Evolutionary conservation across 2,888 invertebrate genomes (phyloP).

Genomic region (Dioctria linearis): DNA sequence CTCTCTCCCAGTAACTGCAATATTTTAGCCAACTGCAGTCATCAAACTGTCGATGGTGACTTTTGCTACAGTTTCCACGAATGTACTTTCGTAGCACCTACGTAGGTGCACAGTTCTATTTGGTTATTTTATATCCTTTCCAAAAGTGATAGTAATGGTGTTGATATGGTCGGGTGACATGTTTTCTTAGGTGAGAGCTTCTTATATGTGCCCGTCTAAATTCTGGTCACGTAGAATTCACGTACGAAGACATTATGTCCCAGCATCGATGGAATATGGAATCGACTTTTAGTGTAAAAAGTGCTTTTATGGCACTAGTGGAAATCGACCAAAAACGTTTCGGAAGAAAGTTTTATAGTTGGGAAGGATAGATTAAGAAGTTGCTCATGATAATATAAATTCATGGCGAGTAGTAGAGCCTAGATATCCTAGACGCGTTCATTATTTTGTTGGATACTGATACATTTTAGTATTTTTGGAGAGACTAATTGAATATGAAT

Average conservation of each 20-base stretch:
- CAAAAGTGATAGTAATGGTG: slow-evolving; percentile 27
- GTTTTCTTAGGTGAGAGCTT: background rate
- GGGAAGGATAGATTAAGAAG: background rate
- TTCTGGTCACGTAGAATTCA: slow-evolving; percentile 21
- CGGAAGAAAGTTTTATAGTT: slow-evolving; percentile 24
- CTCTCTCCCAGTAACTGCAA: background rate
- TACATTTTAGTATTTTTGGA: slow-evolving; percentile 1
- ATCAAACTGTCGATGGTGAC: slow-evolving; percentile 12
- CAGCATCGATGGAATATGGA: slow-evolving; percentile 37
- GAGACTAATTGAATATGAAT: slow-evolving; percentile 36
- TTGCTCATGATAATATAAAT: slow-evolving; percentile 38
- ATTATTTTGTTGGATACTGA: background rate
- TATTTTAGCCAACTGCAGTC: slow-evolving; percentile 2
- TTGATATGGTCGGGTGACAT: background rate
- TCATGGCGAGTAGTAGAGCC: slow-evolving; percentile 1
- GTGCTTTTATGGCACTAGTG: slow-evolving; percentile 21
- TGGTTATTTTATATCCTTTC: too few relatives aligned
- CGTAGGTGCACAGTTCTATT: too few relatives aligned
- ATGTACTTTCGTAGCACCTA: background rate
- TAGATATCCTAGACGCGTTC: slow-evolving; percentile 21
- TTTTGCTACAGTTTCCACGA: background rate
- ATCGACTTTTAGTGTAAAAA: slow-evolving; percentile 38
- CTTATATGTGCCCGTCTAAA: background rate
- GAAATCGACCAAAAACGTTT: slow-evolving; percentile 14
- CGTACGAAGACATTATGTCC: slow-evolving; percentile 17